Evolutionary conservation across 2,113 vertebrate species (phyloP).

Genomic region (Nannobrachium achirus): DNA sequence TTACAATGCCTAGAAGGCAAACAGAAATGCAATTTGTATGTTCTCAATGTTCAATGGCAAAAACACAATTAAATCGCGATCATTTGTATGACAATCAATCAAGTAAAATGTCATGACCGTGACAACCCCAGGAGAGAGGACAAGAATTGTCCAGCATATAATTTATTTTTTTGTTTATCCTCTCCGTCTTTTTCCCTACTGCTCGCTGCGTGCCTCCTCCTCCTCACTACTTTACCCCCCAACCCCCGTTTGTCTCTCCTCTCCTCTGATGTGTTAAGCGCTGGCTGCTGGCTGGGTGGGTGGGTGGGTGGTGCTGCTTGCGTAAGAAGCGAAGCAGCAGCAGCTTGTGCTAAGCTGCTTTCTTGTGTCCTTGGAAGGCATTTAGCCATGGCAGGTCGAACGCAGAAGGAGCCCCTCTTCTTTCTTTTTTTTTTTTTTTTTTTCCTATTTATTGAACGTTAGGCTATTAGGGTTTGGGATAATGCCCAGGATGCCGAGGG

Average conservation of each 20-base stretch:
- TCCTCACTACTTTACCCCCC: neutral
- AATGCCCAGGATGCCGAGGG: slow-evolving; percentile 52
- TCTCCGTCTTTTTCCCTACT: slow-evolving; percentile 27
- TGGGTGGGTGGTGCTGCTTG: slow-evolving; percentile 46
- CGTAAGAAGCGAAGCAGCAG: slow-evolving; percentile 58
- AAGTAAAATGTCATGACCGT: too few relatives aligned
- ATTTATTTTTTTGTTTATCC: neutral
- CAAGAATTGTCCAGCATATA: too few relatives aligned
- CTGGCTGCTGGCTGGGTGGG: neutral
- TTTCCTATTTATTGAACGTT: slow-evolving; percentile 62
- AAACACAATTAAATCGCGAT: too few relatives aligned
- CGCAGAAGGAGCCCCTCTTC: slow-evolving; percentile 41
- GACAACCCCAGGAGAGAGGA: too few relatives aligned
- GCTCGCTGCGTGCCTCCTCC: slow-evolving; percentile 8
- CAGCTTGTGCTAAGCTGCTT: slow-evolving; percentile 69
- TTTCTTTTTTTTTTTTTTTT: too few relatives aligned
- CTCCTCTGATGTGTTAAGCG: slow-evolving; percentile 17
- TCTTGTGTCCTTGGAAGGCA: slow-evolving; percentile 61
- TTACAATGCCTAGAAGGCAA: too few relatives aligned
- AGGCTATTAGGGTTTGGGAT: slow-evolving; percentile 60
- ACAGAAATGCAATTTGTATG: too few relatives aligned
- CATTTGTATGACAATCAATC: too few relatives aligned
- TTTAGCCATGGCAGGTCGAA: slow-evolving; percentile 62
- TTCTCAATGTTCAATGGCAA: too few relatives aligned
- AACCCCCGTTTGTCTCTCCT: neutral